A percentile compares a stretch with the other conserved stretches of the same genome.
phyloP scores from a whole-genome alignment of 2,888 invertebrate species.

The Neoascia interrupta region DNA sequence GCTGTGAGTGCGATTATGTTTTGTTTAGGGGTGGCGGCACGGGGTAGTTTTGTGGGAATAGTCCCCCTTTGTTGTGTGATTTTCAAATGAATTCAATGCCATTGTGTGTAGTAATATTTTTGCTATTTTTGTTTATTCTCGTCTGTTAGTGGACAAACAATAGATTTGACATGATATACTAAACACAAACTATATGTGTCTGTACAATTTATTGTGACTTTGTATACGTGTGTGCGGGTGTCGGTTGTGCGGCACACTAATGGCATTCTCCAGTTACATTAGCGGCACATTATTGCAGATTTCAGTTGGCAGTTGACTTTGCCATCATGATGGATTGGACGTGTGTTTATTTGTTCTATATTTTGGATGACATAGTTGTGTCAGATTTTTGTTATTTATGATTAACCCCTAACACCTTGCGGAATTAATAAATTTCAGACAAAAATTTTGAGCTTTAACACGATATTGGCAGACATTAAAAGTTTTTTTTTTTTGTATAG shows the following conservation, averaged over 20 bases:
- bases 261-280: conserved; percentile 60
- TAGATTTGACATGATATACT: conserved; percentile 48
- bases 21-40: background rate
- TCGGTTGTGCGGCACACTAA: conserved; percentile 30
- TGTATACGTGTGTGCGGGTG: conserved; percentile 9
- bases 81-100: conserved; percentile 38
- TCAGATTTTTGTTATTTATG: too few relatives aligned
- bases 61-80: conserved; percentile 47
- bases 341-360: conserved; percentile 16
- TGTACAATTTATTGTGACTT: conserved; percentile 12
- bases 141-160: conserved; percentile 45
- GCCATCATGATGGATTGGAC: conserved; percentile 38
- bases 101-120: conserved; percentile 18
- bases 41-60: background rate
- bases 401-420: too few relatives aligned
- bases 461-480: too few relatives aligned
- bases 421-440: too few relatives aligned
- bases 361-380: too few relatives aligned
- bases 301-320: conserved; percentile 23
- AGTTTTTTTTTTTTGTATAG: too few relatives aligned
- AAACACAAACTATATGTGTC: background rate
- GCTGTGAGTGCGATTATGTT: conserved; percentile 32
- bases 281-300: conserved; percentile 30
- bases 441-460: too few relatives aligned
- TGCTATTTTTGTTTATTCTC: conserved; percentile 35